A percentile compares a stretch with the other conserved stretches of the same genome.
Evolutionary conservation across 2,797 vertebrate genomes (phyloP).

Genomic region (Coregonus suidteri): DNA sequence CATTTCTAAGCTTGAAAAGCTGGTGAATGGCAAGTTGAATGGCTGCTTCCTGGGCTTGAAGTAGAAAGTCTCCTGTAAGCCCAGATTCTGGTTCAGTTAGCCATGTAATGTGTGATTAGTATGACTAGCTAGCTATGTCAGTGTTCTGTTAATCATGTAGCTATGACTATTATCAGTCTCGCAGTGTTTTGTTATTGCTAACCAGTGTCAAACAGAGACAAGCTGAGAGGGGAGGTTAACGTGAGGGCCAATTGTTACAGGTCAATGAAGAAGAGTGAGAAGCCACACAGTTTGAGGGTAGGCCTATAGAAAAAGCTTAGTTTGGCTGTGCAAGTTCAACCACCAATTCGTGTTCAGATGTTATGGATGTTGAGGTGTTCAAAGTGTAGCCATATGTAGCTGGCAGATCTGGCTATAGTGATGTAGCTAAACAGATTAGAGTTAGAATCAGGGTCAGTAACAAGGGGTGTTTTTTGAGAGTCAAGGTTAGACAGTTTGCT

Average conservation of each 20-base stretch:
- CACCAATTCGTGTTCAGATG: too few species aligned
- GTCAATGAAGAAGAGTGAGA: not conserved
- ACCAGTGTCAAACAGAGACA: not conserved
- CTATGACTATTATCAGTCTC: too few species aligned
- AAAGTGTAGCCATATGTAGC: not conserved
- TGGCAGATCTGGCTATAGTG: not conserved
- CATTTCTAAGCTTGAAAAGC: too few species aligned
- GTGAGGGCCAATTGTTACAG: not conserved
- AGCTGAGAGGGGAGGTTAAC: not conserved
- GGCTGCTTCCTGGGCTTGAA: too few species aligned
- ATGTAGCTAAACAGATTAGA: not conserved
- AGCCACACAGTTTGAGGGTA: not conserved
- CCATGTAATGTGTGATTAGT: too few species aligned
- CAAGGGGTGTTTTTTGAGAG: not conserved
- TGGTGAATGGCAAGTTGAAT: too few species aligned
- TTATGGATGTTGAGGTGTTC: not conserved
- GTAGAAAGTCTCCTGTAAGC: too few species aligned
- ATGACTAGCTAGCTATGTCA: too few species aligned
- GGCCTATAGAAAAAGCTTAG: not conserved
- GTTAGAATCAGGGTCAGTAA: not conserved
- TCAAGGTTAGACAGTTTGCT: not conserved
- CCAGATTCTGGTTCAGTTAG: too few species aligned
- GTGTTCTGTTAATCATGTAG: too few species aligned
- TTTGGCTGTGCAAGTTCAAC: not conserved
- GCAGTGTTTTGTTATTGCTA: not conserved